phyloP scores from a whole-genome alignment of 2,888 invertebrate species.

The Hydrotaea cyrtoneurina region DNA sequence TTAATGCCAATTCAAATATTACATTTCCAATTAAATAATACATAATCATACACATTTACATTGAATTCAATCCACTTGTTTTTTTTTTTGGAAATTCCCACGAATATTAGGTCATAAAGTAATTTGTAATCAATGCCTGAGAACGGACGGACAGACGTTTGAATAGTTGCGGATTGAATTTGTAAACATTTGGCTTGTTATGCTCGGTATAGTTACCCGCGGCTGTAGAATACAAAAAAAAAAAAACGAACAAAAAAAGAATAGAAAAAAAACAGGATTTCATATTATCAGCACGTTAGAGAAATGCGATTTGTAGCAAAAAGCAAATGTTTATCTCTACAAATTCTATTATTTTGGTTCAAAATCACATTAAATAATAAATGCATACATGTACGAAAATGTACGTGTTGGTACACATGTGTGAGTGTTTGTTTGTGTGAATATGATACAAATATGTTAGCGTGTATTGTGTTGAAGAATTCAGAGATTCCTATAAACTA shows the following conservation, averaged over 20 bases:
- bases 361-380: conserved; percentile 35
- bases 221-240: not conserved
- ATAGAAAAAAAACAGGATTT: not conserved
- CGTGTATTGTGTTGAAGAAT: conserved; percentile 5
- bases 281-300: conserved; percentile 27
- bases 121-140: conserved; percentile 16
- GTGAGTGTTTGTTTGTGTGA: not conserved
- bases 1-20: conserved; percentile 9
- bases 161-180: conserved; percentile 18
- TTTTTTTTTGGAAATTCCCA: not conserved
- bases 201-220: not conserved
- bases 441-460: conserved; percentile 1
- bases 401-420: not conserved
- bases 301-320: conserved; percentile 9
- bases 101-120: not conserved
- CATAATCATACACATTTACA: not conserved
- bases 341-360: conserved; percentile 36
- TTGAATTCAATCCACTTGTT: not conserved
- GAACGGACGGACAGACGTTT: not conserved
- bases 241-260: not conserved
- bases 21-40: not conserved
- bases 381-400: conserved; percentile 12
- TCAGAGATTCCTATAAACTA: too few species aligned
- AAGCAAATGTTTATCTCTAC: conserved; percentile 34
- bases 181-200: conserved; percentile 13